phyloP scores from a whole-genome alignment of 1,140 invertebrate genomes.

The Camponotus vicinus region DNA sequence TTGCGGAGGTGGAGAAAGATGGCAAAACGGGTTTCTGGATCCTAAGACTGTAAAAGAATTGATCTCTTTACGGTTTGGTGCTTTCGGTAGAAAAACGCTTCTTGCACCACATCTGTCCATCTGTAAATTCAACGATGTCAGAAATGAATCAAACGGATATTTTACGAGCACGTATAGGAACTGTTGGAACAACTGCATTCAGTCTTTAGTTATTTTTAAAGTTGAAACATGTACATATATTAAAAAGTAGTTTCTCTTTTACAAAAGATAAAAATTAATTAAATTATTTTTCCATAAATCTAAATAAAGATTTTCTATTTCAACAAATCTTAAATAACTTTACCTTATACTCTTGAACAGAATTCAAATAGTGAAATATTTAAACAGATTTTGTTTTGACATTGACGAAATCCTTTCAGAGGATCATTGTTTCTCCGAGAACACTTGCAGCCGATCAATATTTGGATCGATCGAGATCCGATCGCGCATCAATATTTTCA shows the following conservation, averaged over 20 bases:
- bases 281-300: neutral
- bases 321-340: neutral
- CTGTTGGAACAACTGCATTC: neutral
- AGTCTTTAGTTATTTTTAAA: neutral
- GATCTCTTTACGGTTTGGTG: constrained; percentile 68
- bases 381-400: neutral
- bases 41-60: constrained; percentile 78
- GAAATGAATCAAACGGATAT: constrained; percentile 21
- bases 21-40: constrained; percentile 79
- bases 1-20: constrained; percentile 81
- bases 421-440: constrained; percentile 28
- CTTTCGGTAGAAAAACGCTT: constrained; percentile 15
- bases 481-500: constrained; percentile 80
- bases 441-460: constrained; percentile 73
- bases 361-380: neutral
- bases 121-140: constrained; percentile 28
- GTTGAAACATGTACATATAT: too few relatives aligned
- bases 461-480: constrained; percentile 76
- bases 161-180: neutral
- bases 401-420: neutral
- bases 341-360: neutral
- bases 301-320: neutral
- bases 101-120: constrained; percentile 38
- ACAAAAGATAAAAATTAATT: neutral
- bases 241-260: neutral